Evolutionary conservation across 1,140 invertebrate species (phyloP).

Genomic region (Euwallacea similis): DNA sequence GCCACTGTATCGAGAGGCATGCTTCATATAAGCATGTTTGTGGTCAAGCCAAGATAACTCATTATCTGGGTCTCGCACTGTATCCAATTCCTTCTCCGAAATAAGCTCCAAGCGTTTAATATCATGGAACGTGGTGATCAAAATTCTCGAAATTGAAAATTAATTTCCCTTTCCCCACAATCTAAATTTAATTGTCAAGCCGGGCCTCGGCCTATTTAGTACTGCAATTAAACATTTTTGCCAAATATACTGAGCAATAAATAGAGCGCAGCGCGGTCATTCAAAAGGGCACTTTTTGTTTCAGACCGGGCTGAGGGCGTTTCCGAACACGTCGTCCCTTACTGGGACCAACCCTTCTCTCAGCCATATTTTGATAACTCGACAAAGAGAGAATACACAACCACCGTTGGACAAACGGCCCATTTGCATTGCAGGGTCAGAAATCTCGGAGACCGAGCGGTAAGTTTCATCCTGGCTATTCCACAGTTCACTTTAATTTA

Average conservation of each 20-base stretch:
- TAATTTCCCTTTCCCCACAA: slow-evolving; percentile 9
- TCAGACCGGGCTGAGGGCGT: slow-evolving; percentile 46
- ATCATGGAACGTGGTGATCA: not conserved
- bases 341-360: slow-evolving; percentile 74
- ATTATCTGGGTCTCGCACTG: slow-evolving; percentile 5
- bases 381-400: slow-evolving; percentile 78
- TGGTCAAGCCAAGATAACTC: slow-evolving; percentile 3
- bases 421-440: slow-evolving; percentile 82
- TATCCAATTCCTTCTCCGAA: slow-evolving; percentile 8
- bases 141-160: slow-evolving; percentile 17
- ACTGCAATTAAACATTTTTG: too few relatives aligned
- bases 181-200: slow-evolving; percentile 7
- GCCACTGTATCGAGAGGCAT: not conserved
- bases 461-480: slow-evolving; percentile 58
- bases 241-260: not conserved
- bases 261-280: not conserved
- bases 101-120: slow-evolving; percentile 8
- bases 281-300: slow-evolving; percentile 42
- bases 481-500: not conserved
- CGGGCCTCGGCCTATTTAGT: not conserved
- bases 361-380: slow-evolving; percentile 90
- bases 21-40: not conserved
- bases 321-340: slow-evolving; percentile 49
- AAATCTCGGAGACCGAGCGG: slow-evolving; percentile 84
- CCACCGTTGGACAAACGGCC: slow-evolving; percentile 82